Evolutionary conservation across 2,888 invertebrate species (phyloP), one percentile per base, ranked within the genome.

Genomic region (Laspeyria flexula): DNA sequence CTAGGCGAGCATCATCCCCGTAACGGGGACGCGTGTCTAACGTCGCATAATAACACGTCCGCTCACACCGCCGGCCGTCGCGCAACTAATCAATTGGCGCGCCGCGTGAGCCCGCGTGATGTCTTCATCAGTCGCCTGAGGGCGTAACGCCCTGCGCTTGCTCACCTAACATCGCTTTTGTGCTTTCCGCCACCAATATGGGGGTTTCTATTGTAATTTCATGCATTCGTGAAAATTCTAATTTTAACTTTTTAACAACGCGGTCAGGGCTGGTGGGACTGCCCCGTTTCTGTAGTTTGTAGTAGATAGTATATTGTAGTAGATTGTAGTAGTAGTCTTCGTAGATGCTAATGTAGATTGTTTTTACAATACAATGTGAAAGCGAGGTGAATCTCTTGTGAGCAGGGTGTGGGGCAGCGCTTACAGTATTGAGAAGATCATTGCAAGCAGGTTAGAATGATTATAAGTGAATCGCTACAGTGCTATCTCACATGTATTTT

Each of bases 21-120:
- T 71, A 81, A 75, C 77, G 76, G 77, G 80, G 83, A 74, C 87
- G 87, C 87, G 85, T 86, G 85, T 85, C 85, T 85, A 90, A 88
- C 81, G 83, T 88, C 86, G 81, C 83, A 88, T 90, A 89, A 90
- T 90, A 90, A 89, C 80, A 90, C 81, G 84, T 85, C 85, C 77
- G 81, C 73, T 69, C 73, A 61, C 67, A 68, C 75, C 79, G 73
- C 63, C 78, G 83, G 75, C 79, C 85, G 91, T 88, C 87, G 87
- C 91, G 91, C 87, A 83, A 85, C 90, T 90, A 91, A 91, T 91
- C 91, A 91, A 92, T 92, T 90, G 90, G 81, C 81, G 82, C 78
- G 84, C 83, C 79, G 81, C 86, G 83, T 91, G 91, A 92, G 77
- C 84, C 83, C 79, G 81, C 86, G 83, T 91, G 91, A 92, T 92